A percentile compares a stretch with the other conserved stretches of the same genome.
phyloP scores from a whole-genome alignment of 2,113 vertebrate species.

The Eubucco bourcierii region DNA sequence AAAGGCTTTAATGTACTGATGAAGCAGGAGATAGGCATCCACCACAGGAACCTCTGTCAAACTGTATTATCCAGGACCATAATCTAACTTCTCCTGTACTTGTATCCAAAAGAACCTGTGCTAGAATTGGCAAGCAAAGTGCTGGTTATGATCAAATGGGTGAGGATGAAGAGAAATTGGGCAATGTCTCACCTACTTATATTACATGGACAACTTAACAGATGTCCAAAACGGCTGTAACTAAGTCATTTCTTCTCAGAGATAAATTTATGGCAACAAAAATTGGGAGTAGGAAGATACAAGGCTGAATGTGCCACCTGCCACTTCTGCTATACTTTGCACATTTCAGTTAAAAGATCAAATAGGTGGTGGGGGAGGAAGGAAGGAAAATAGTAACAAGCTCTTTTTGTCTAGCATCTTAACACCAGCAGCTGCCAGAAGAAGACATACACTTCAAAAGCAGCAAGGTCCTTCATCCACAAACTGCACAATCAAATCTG shows the following conservation, averaged over 20 bases:
- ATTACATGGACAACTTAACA: background rate
- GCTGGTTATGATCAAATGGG: background rate
- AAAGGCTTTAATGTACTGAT: background rate
- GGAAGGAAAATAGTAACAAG: background rate
- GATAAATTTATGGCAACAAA: background rate
- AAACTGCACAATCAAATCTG: background rate
- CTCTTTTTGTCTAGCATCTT: background rate
- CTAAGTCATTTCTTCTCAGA: background rate
- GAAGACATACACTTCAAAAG: background rate
- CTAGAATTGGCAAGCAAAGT: background rate
- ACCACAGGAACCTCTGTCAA: background rate
- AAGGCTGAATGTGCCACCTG: background rate
- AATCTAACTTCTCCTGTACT: background rate
- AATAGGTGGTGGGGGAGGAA: background rate
- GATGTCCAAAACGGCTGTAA: background rate
- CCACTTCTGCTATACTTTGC: background rate
- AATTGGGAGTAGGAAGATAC: background rate
- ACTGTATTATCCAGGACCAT: background rate
- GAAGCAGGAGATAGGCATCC: background rate
- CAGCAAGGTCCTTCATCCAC: background rate
- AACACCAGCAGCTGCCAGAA: background rate
- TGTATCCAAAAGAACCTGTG: background rate
- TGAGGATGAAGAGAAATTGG: background rate
- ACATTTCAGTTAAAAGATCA: constrained; percentile 1
- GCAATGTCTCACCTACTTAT: background rate